Percentiles rank a stretch among this genome's conserved stretches.
These are phyloP conservation scores for Lindbergichthys nudifrons DNA, from an alignment of 2,797 vertebrate species.

Conservation along the genomic window DNA sequence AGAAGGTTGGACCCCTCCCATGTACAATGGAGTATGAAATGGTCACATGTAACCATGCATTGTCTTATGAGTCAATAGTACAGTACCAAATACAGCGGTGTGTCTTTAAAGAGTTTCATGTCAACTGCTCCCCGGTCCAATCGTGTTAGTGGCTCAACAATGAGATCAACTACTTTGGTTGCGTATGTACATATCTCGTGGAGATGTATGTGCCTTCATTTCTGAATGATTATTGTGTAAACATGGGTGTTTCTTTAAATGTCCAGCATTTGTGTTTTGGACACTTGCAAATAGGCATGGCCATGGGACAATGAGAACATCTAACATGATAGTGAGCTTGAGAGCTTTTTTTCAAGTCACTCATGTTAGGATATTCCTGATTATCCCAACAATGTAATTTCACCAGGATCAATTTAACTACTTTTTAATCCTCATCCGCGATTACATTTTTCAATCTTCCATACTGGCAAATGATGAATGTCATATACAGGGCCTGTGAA, in stretches of 20 bases:
- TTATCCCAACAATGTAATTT: too few species aligned
- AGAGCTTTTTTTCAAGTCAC: too few species aligned
- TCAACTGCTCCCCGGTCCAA: neutral
- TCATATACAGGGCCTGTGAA: neutral
- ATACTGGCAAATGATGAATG: neutral
- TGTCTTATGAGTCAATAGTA: neutral
- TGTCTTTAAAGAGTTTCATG: neutral
- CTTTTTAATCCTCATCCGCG: too few species aligned
- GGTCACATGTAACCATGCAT: neutral
- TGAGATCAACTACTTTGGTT: neutral
- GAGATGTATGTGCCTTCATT: neutral
- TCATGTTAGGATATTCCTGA: too few species aligned
- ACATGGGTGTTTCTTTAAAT: neutral
- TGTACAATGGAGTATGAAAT: neutral
- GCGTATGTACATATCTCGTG: neutral
- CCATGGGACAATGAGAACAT: too few species aligned
- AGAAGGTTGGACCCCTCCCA: neutral
- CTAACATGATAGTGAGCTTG: too few species aligned
- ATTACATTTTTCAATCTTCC: too few species aligned
- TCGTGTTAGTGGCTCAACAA: neutral
- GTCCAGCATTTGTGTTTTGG: neutral
- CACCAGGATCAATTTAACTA: too few species aligned
- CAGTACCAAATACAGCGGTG: neutral
- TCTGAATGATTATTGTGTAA: neutral
- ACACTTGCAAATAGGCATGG: neutral